A percentile compares a stretch with the other conserved stretches of the same genome.
phyloP scores from a whole-genome alignment of 1,140 invertebrate species.

The Drosophila burlai region DNA sequence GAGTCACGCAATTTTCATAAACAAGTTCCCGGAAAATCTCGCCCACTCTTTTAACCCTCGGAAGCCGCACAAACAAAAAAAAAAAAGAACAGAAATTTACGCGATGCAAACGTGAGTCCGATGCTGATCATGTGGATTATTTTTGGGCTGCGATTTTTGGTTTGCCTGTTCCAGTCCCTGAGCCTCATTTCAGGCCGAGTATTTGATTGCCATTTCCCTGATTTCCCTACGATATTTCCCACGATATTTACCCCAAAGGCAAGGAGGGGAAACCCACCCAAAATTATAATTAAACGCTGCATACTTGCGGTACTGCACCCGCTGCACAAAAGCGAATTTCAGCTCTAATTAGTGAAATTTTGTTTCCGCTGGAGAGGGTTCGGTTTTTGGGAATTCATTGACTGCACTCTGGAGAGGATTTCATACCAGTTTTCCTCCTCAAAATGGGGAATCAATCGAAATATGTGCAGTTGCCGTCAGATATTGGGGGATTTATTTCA shows the following conservation, averaged over 20 bases:
- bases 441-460: slow-evolving; percentile 33
- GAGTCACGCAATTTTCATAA: slow-evolving; percentile 56
- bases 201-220: slow-evolving; percentile 26
- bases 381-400: slow-evolving; percentile 39
- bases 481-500: slow-evolving; percentile 12
- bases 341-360: slow-evolving; percentile 74
- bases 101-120: slow-evolving; percentile 28
- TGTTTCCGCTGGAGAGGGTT: slow-evolving; percentile 23
- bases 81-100: slow-evolving; percentile 28
- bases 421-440: slow-evolving; percentile 8
- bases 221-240: slow-evolving; percentile 20
- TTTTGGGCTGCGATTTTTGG: slow-evolving; percentile 21
- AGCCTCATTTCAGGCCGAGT: slow-evolving; percentile 16
- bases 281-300: slow-evolving; percentile 75
- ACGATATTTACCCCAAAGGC: slow-evolving; percentile 4
- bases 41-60: slow-evolving; percentile 20
- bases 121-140: slow-evolving; percentile 40
- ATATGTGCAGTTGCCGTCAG: slow-evolving; percentile 18
- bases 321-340: slow-evolving; percentile 64
- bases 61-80: not conserved
- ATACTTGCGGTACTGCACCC: slow-evolving; percentile 62
- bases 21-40: slow-evolving; percentile 47
- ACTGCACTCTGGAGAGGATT: slow-evolving; percentile 37
- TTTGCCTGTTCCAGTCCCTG: slow-evolving; percentile 2
- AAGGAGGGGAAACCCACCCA: not conserved